phyloP scores from a whole-genome alignment of 2,113 vertebrate species.

The Cyphomyrus plagiostoma region DNA sequence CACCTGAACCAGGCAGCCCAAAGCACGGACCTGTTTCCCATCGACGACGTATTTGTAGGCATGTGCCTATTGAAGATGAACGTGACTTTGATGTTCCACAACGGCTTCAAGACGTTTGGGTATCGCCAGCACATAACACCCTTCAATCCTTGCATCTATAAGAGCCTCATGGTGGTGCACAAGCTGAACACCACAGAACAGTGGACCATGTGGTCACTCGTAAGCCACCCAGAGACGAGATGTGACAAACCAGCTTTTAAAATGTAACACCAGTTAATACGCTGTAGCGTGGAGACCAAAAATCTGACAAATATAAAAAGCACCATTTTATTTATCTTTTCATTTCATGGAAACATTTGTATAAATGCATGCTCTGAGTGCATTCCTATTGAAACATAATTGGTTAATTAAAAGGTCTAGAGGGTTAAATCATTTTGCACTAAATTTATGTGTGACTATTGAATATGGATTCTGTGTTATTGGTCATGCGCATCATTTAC shows the following conservation, averaged over 20 bases:
- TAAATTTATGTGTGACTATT: not conserved
- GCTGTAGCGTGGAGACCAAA: not conserved
- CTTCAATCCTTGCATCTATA: conserved; percentile 64
- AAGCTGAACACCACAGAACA: conserved; percentile 58
- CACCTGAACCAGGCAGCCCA: conserved; percentile 46
- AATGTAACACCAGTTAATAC: not conserved
- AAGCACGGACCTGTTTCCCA: conserved; percentile 58
- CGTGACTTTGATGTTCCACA: conserved; percentile 50
- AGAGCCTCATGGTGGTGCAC: conserved; percentile 62
- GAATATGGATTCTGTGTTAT: not conserved
- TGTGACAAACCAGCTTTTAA: conserved; percentile 34
- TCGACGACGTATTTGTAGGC: conserved; percentile 68
- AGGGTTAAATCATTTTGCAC: not conserved
- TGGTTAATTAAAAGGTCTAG: not conserved
- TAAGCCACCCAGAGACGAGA: conserved; percentile 50
- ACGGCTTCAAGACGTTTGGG: conserved; percentile 69
- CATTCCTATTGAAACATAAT: not conserved
- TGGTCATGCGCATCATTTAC: not conserved
- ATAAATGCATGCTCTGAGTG: not conserved
- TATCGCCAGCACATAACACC: conserved; percentile 54
- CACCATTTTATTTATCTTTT: not conserved
- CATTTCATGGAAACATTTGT: not conserved
- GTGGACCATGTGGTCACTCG: conserved; percentile 71
- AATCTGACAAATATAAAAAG: not conserved
- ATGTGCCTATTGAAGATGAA: conserved; percentile 66